Evolutionary conservation across 2,797 vertebrate genomes (phyloP).

Genomic region (Zalophus californianus): DNA sequence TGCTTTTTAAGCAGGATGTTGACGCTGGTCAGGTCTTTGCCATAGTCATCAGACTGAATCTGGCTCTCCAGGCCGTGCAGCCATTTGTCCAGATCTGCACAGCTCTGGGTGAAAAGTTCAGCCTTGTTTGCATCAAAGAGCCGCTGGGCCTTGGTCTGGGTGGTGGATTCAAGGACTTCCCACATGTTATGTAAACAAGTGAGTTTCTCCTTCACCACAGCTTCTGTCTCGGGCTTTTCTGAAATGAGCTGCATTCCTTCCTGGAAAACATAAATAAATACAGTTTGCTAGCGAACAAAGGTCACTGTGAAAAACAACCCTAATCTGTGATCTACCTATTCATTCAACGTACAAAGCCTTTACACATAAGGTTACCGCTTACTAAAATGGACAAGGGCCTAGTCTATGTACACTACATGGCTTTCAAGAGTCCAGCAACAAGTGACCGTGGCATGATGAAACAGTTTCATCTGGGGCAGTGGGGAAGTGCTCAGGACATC

Average conservation of each 20-base stretch:
- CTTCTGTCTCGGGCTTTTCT: constrained; percentile 97
- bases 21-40: constrained; percentile 98
- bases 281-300: not conserved
- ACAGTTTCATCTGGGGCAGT: not conserved
- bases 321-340: not conserved
- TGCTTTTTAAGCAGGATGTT: constrained; percentile 99
- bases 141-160: constrained; percentile 98
- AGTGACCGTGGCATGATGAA: not conserved
- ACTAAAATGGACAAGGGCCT: not conserved
- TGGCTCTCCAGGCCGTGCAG: constrained; percentile 94
- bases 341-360: not conserved
- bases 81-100: constrained; percentile 98
- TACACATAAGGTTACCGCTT: not conserved
- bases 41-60: constrained; percentile 97
- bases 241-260: constrained; percentile 95
- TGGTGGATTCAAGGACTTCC: constrained; percentile 96
- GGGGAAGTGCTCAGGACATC: not conserved
- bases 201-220: constrained; percentile 95
- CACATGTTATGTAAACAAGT: constrained; percentile 94
- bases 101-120: constrained; percentile 99
- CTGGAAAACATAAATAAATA: constrained; percentile 83
- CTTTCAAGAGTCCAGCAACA: not conserved
- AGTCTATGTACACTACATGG: fast-evolving
- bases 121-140: constrained; percentile 99
- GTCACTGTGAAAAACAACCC: not conserved